Evolutionary conservation across 35 echinoderm and acorn worm genomes (phyloP), one percentile per base, ranked within the genome.

Genomic region (Apostichopus parvimensis): DNA sequence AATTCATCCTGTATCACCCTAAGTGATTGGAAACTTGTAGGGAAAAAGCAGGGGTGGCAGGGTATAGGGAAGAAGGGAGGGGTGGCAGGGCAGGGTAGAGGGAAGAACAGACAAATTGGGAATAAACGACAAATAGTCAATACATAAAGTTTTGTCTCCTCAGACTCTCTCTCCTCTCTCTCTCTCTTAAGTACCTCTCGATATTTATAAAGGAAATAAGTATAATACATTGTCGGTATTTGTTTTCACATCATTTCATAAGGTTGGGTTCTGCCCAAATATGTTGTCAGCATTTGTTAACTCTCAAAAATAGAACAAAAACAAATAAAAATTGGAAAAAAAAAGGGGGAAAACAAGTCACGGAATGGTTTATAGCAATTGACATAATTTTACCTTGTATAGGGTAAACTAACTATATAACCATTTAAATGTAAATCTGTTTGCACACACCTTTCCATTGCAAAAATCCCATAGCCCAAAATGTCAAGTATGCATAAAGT

Each of bases 161-260:
- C 34, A 45, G 34, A 45, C 34, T 45, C 34, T 45, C 9, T 68
- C 64, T 18, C n/a, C n/a, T n/a, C n/a, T 68, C 64, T 68, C 64
- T 17, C 79, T 82, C 79, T 82, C 52, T 82, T 82, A 82, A 82
- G 79, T 82, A 82, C 79, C 79, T 82, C 79, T 82, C 79, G 54
- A 82, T 82, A 82, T 82, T 82, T 53, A 82, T 54, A 68, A 68
- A 68, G 64, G 64, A 18, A 81, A 81, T 82, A 56, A 34, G 34
- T 82, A 82, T 82, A 82, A 82, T 82, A 82, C 79, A 82, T 82
- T 82, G 79, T 82, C 55, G 79, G 79, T 82, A 82, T 82, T 53
- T 34, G 34, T 82, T 82, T 82, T 56, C 79, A 82, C 79, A 56
- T 82, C 79, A 82, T 82, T 82, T 82, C 52, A 82, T 82, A 55